Percentiles rank a stretch among this genome's conserved stretches.
Conservation (phyloP, 2,888 invertebrate genomes). For the Pyrochroa serraticornis region DNA sequence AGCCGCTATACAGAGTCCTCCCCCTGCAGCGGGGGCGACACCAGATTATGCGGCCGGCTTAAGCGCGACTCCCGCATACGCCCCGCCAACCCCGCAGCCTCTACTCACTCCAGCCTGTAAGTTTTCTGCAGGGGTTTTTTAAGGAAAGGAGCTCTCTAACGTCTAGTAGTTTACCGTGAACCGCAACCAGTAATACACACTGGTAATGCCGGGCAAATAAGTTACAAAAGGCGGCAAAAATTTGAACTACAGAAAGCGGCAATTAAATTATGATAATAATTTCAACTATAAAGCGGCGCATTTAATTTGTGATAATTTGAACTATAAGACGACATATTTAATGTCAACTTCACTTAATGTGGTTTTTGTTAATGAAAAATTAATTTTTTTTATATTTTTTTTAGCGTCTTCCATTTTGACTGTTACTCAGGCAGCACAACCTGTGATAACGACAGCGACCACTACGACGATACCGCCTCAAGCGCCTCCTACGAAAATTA, state of each 20-base stretch:
- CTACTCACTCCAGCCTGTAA: constrained; percentile 47
- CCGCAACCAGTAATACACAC: too few relatives aligned
- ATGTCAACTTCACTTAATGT: too few relatives aligned
- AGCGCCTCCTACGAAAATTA: constrained; percentile 51
- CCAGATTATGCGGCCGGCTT: constrained; percentile 87
- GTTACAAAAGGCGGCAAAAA: too few relatives aligned
- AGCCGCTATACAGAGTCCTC: constrained; percentile 47
- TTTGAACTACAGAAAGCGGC: too few relatives aligned
- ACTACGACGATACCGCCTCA: constrained; percentile 57
- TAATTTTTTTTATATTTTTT: neutral
- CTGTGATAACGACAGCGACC: constrained; percentile 49
- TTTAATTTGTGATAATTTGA: neutral
- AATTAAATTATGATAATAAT: too few relatives aligned
- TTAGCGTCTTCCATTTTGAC: constrained; percentile 29
- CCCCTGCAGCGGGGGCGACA: constrained; percentile 58
- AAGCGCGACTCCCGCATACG: constrained; percentile 63
- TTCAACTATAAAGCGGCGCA: neutral
- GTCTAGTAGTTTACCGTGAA: too few relatives aligned
- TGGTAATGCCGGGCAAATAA: too few relatives aligned
- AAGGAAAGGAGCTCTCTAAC: too few relatives aligned
- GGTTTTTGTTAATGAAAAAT: neutral
- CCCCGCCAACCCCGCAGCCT: constrained; percentile 56
- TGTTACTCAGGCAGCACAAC: too few relatives aligned
- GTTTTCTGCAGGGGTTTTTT: too few relatives aligned
- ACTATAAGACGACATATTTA: too few relatives aligned